Conservation (phyloP, 2,113 vertebrate species). For the Falco punctatus region DNA sequence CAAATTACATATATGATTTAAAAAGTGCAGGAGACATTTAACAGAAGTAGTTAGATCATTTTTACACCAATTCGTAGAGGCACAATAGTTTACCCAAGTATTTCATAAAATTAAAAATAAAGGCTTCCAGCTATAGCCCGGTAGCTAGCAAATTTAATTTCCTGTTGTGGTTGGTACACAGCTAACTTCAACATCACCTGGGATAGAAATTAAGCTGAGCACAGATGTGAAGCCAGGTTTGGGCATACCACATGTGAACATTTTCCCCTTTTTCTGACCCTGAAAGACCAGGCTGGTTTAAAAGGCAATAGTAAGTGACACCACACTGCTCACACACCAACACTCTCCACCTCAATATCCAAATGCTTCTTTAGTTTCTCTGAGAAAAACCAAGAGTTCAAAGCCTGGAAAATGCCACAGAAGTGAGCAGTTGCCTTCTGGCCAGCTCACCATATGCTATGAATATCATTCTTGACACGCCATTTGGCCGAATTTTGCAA, state of each 20-base stretch:
- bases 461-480: neutral
- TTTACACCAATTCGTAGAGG: neutral
- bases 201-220: neutral
- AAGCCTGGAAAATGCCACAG: neutral
- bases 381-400: neutral
- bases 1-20: neutral
- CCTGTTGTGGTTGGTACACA: neutral
- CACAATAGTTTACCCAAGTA: neutral
- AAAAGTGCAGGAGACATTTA: neutral
- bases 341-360: neutral
- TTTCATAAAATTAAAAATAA: neutral
- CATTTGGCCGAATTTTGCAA: neutral
- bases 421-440: neutral
- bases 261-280: neutral
- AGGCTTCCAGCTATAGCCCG: neutral
- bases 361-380: neutral
- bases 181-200: neutral
- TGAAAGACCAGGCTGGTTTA: neutral
- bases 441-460: neutral
- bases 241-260: rapidly evolving
- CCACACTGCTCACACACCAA: rapidly evolving
- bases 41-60: neutral
- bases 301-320: neutral
- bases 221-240: neutral
- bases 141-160: neutral